Evolutionary conservation across 2,797 vertebrate species (phyloP), one percentile per base, ranked within the genome.

Genomic region (Rhynchotus rufescens): DNA sequence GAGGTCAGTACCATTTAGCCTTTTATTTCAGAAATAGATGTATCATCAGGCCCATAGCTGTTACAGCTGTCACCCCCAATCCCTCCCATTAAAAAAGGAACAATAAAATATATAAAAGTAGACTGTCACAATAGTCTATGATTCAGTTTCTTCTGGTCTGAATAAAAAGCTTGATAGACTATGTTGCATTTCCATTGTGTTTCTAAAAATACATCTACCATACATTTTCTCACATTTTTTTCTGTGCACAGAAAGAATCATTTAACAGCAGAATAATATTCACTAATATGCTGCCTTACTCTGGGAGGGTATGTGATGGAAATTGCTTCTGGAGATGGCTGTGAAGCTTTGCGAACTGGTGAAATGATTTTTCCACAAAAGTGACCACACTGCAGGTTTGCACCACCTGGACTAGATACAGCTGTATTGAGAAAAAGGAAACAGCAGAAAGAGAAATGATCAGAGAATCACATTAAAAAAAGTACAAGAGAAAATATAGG

Each of bases 331-430:
- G 98, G 75, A 99, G 98, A 51, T 96, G 95, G 81, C 97, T 98
- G 90, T 99, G 98, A 90, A 99, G 98, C 93, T 96, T 83, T 59
- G 98, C 98, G 95, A 99, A 98, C 92, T 99, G 97, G 7, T 91
- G 91, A 1, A 98, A 98, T 1, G 98, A 98, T 95, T 98, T 98
- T 94, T 98, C 96, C 32, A 95, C 97, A 42, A 97, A 97, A 89
- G 97, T 97, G 73, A 85, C 95, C 97, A 98, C 21, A 45, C 96
- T 69, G 98, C 97, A 80, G 96, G 98, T 88, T 80, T 97, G 90
- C 16, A 89, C 96, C 90, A 99, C 98, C 84, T 95, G 97, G 94
- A 99, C 88, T 32, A 98, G 91, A 77, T 98, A 99, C 0, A 96
- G 83, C 98, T 98, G 92, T 23, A 67, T 47, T n/a, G 86, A 51